Percentiles rank a stretch among this genome's conserved stretches.
Conservation (phyloP, 2,113 vertebrate genomes). For the Penelope pileata region DNA sequence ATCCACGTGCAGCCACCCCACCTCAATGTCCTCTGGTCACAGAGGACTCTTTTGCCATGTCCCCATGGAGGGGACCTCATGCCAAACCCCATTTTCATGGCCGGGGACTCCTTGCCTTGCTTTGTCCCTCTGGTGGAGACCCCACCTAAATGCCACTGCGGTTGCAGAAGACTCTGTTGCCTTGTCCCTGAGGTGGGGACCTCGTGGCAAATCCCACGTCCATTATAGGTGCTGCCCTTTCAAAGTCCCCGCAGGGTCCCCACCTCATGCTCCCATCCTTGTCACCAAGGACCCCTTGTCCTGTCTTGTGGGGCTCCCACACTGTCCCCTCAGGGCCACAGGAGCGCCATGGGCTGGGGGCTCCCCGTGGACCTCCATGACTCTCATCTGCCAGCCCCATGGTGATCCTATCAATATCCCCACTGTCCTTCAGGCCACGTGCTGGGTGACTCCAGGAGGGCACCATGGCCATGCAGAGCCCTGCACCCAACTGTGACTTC, state of each 20-base stretch:
- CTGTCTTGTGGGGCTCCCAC: background rate
- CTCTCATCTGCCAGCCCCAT: fast-evolving
- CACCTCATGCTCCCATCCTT: too few species aligned
- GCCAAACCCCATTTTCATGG: fast-evolving
- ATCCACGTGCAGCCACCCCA: background rate
- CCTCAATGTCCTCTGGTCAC: background rate
- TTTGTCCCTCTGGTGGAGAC: background rate
- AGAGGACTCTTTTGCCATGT: background rate
- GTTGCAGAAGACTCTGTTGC: background rate
- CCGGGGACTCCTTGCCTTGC: fast-evolving
- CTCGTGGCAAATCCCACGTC: background rate
- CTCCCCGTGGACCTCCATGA: background rate
- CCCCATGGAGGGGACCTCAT: fast-evolving
- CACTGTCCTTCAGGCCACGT: fast-evolving
- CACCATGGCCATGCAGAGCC: fast-evolving
- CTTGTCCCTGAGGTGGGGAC: background rate
- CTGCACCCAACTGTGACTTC: background rate
- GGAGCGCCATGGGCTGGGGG: fast-evolving
- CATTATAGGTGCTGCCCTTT: background rate
- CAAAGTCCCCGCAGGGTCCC: background rate
- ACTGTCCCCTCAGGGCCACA: background rate
- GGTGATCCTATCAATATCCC: fast-evolving
- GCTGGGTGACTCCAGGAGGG: fast-evolving
- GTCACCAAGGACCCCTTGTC: background rate
- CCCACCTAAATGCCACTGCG: background rate